Percentiles rank a stretch among this genome's conserved stretches.
Evolutionary conservation across 2,888 invertebrate species (phyloP).

Genomic region (Pollenia griseotomentosa): DNA sequence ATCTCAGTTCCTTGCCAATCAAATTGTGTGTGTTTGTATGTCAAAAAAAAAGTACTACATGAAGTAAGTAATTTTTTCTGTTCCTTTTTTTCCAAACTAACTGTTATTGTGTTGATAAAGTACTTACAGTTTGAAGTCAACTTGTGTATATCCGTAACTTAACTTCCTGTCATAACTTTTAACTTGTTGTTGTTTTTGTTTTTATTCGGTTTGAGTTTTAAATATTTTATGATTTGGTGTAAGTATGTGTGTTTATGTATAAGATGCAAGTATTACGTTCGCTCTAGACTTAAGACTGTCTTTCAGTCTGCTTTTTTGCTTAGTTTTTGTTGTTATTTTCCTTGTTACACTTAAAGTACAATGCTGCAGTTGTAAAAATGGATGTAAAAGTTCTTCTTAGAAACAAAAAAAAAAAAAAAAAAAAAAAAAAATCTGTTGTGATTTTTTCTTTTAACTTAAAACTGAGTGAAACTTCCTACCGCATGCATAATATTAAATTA

Average conservation of each 20-base stretch:
- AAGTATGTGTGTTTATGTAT: background rate
- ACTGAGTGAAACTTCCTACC: slow-evolving; percentile 71
- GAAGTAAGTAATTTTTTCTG: slow-evolving; percentile 19
- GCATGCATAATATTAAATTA: slow-evolving; percentile 67
- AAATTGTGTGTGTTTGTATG: background rate
- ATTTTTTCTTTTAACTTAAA: slow-evolving; percentile 42
- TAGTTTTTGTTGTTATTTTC: background rate
- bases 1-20: slow-evolving; percentile 2
- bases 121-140: slow-evolving; percentile 66
- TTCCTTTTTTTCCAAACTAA: background rate
- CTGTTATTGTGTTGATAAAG: slow-evolving; percentile 57
- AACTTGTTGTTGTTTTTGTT: slow-evolving; percentile 44
- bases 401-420: background rate
- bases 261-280: slow-evolving; percentile 25
- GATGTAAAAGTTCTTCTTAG: slow-evolving; percentile 44
- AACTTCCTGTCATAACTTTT: slow-evolving; percentile 72
- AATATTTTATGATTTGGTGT: slow-evolving; percentile 36
- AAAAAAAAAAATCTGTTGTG: slow-evolving; percentile 28
- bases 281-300: slow-evolving; percentile 32
- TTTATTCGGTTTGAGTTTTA: slow-evolving; percentile 32
- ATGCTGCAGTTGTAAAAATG: slow-evolving; percentile 24
- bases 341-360: slow-evolving; percentile 34
- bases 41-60: background rate
- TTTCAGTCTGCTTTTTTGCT: slow-evolving; percentile 9
- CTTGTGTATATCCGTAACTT: slow-evolving; percentile 70